phyloP scores from a whole-genome alignment of 2,888 invertebrate species.

The Drosophila mimetica region DNA sequence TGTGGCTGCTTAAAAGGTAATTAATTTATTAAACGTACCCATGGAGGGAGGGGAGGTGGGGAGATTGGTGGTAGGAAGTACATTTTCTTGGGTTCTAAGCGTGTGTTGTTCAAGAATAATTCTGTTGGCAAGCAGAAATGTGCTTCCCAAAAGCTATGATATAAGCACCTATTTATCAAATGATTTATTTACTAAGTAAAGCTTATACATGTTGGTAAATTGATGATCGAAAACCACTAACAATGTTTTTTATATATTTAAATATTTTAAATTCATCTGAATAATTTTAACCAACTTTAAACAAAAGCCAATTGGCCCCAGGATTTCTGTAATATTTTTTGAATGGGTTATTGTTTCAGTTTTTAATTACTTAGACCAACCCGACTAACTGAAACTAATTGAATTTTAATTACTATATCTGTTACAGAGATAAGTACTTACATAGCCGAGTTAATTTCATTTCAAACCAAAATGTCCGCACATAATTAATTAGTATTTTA shows the following conservation, averaged over 20 bases:
- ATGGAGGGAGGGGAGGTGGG: neutral
- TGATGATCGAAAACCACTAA: neutral
- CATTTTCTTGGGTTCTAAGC: neutral
- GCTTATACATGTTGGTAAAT: neutral
- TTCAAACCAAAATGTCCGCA: conserved; percentile 1
- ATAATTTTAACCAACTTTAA: no score
- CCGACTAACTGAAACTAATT: neutral
- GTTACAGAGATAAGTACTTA: neutral
- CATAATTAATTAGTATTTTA: conserved; percentile 23
- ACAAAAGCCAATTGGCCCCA: no score
- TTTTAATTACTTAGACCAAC: neutral
- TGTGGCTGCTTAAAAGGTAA: conserved; percentile 65
- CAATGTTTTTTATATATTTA: no score
- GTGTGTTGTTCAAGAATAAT: neutral
- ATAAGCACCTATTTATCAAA: neutral
- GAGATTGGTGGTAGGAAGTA: conserved; percentile 20
- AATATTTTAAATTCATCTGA: no score
- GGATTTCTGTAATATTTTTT: no score
- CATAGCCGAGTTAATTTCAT: neutral
- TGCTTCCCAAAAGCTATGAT: neutral
- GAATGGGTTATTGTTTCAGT: neutral
- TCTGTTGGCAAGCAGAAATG: neutral
- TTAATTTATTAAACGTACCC: conserved; percentile 51
- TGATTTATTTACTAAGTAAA: neutral
- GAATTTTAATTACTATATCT: neutral